Evolutionary conservation across 2,888 invertebrate species (phyloP).

Genomic region (Morpho achilles): DNA sequence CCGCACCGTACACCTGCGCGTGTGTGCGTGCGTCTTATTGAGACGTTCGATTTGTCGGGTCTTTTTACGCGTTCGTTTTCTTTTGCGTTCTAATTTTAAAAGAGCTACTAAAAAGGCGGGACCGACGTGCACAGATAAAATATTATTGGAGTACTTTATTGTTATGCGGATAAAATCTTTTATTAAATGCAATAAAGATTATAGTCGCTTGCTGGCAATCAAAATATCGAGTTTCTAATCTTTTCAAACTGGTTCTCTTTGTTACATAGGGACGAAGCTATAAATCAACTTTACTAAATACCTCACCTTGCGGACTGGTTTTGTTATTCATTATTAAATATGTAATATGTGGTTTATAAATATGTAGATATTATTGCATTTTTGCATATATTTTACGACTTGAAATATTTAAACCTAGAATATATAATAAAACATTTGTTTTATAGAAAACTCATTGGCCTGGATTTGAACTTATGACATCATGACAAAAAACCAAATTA

Average conservation of each 20-base stretch:
- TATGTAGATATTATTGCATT: too few relatives aligned
- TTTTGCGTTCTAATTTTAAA: conserved; percentile 30
- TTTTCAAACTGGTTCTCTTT: conserved; percentile 19
- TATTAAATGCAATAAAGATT: conserved; percentile 14
- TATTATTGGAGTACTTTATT: conserved; percentile 5
- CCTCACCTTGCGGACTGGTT: conserved; percentile 11
- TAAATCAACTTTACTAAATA: conserved; percentile 15
- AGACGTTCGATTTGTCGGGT: conserved; percentile 39
- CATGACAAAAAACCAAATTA: too few relatives aligned
- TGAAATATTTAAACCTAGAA: too few relatives aligned
- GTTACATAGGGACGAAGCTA: conserved; percentile 17
- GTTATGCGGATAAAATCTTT: conserved; percentile 16
- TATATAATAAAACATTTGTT: too few relatives aligned
- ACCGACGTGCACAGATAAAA: conserved; percentile 8
- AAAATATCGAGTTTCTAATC: conserved; percentile 21
- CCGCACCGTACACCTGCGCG: conserved; percentile 22
- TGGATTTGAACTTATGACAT: too few relatives aligned
- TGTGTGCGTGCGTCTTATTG: conserved; percentile 34
- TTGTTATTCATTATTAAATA: conserved; percentile 10
- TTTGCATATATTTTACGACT: not conserved
- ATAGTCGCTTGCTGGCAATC: conserved; percentile 18
- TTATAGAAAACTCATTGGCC: too few relatives aligned
- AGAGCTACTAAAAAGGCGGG: conserved; percentile 19
- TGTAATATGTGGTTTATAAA: too few relatives aligned
- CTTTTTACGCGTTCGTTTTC: conserved; percentile 24